Percentiles rank a stretch among this genome's conserved stretches.
Conservation (phyloP, 2,888 invertebrate species). For the Allolobophora icterica region DNA sequence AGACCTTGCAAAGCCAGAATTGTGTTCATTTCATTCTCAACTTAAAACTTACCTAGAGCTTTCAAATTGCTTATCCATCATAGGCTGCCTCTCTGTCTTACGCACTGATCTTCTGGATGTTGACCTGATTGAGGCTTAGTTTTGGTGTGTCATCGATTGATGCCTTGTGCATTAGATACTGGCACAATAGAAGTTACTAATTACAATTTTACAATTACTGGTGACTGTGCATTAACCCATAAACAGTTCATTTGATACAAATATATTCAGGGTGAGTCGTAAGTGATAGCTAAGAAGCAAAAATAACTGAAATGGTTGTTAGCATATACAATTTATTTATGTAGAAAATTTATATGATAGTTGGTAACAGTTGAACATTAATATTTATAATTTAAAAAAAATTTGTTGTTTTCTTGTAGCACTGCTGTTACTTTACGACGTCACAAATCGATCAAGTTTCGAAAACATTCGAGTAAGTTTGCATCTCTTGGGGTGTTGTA, state of each 20-base stretch:
- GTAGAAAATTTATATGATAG: background rate
- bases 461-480: slow-evolving; percentile 81
- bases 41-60: too few relatives aligned
- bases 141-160: too few relatives aligned
- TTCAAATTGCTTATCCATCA: too few relatives aligned
- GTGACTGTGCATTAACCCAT: too few relatives aligned
- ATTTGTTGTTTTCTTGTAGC: slow-evolving; percentile 60
- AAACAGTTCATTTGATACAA: background rate
- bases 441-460: slow-evolving; percentile 91
- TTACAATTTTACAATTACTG: too few relatives aligned
- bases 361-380: background rate
- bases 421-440: slow-evolving; percentile 88
- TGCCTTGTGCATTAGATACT: too few relatives aligned
- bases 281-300: background rate
- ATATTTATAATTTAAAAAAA: background rate
- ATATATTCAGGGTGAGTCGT: background rate
- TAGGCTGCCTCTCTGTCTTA: too few relatives aligned
- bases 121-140: too few relatives aligned
- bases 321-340: background rate
- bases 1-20: background rate
- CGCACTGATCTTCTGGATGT: too few relatives aligned
- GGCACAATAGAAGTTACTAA: too few relatives aligned
- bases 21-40: too few relatives aligned
- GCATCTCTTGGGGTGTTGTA: background rate
- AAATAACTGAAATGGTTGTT: background rate